A percentile compares a stretch with the other conserved stretches of the same genome.
phyloP scores from a whole-genome alignment of 2,797 vertebrate species.

The Muscicapa comitata region DNA sequence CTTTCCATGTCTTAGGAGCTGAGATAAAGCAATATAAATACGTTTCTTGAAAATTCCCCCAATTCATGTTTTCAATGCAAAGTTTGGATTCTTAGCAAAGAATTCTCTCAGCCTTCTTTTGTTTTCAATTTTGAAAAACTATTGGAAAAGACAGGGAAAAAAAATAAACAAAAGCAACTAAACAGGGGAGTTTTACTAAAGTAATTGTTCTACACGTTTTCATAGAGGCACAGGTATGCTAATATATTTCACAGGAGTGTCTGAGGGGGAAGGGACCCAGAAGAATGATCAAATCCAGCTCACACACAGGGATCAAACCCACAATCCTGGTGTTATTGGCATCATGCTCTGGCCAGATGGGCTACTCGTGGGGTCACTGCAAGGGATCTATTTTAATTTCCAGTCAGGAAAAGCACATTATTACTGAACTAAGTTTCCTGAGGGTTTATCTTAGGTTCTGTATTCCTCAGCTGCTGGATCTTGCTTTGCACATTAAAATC shows the following conservation, averaged over 20 bases:
- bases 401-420: background rate
- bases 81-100: background rate
- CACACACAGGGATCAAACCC: background rate
- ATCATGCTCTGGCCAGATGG: background rate
- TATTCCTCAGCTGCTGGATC: background rate
- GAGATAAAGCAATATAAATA: background rate
- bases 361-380: background rate
- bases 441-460: background rate
- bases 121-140: background rate
- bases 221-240: background rate
- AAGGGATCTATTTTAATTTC: background rate
- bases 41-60: background rate
- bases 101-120: background rate
- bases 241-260: background rate
- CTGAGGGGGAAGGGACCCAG: background rate
- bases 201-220: background rate
- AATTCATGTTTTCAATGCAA: background rate
- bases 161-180: background rate
- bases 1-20: background rate
- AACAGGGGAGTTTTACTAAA: background rate
- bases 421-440: background rate
- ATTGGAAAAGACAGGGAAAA: background rate
- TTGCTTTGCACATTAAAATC: background rate
- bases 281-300: background rate
- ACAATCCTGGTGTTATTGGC: rapidly evolving